Base-by-base conservation (phyloP, 2,113 vertebrate species). In the Pteropus alecto region DNA sequence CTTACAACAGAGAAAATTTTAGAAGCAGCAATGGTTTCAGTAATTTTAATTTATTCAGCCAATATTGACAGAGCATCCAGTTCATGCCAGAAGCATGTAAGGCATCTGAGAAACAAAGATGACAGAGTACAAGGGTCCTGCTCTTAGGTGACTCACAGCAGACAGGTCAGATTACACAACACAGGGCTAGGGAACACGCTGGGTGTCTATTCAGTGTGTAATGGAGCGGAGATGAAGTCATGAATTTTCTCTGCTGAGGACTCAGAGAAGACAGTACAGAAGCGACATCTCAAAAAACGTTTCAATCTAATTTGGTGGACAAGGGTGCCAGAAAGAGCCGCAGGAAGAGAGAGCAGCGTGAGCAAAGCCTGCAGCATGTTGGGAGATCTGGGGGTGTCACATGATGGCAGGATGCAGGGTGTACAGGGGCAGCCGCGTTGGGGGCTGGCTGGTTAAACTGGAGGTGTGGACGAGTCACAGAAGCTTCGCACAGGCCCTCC, bases 401-500 rank as follows among this genome's bases (percentile, higher is more conserved):
- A 21, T 33, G 58, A 46, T 4, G 8, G 33, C 24, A 51, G 13
- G 38, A 33, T 3, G 11, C 3, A 35, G 14, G 3, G 4, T 22
- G 18, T 5, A 3, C 5, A 71, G 5, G 6, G 60, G 24, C 15
- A 51, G 30, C 1, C 58, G 28, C 38, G 15, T 74, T 0, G 1
- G 48, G 24, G 1, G 1, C 4, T 63, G 24, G 12, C 4, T 56
- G 30, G 15, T 56, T 33, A 70, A 38, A 13, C 16, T 2, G 51
- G 19, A 26, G 12, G 3, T 3, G 0, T 8, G 14, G 4, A 19
- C 73, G 24, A 54, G 16, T 61, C 41, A 48, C 0, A 41, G 7
- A 33, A 7, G 7, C 9, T 21, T 76, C 43, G 26, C 51, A 38
- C 1, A 3, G 84, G 33, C 5, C 24, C 16, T 35, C 9, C 10